phyloP scores from a whole-genome alignment of 2,113 vertebrate species.

The Syrrhaptes paradoxus region DNA sequence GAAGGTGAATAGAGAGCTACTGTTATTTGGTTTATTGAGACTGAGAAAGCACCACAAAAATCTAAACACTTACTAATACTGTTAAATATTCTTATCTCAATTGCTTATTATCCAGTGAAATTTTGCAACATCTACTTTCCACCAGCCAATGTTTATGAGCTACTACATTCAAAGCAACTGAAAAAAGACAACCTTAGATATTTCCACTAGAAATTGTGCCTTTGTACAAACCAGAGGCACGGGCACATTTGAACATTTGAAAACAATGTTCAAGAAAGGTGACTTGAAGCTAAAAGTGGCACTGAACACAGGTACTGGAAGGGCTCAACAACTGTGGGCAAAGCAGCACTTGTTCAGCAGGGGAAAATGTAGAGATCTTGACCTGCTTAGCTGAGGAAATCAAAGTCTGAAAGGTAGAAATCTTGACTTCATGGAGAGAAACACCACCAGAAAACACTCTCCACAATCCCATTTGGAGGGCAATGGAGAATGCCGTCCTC shows the following conservation, averaged over 20 bases:
- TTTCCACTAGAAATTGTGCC: neutral
- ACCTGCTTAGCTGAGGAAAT: neutral
- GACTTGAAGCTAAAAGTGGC: neutral
- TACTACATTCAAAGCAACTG: neutral
- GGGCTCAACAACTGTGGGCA: neutral
- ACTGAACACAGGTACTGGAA: neutral
- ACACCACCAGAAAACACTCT: neutral
- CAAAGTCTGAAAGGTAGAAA: neutral
- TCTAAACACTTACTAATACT: neutral
- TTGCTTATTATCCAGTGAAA: neutral
- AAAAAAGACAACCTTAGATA: neutral
- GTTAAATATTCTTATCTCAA: neutral
- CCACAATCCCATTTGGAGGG: neutral
- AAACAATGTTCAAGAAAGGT: rapidly evolving
- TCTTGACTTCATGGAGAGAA: neutral
- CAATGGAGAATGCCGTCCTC: rapidly evolving
- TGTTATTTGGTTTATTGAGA: neutral
- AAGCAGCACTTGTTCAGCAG: neutral
- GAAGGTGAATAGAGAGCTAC: neutral
- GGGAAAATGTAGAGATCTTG: neutral
- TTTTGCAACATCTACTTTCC: neutral
- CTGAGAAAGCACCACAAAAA: neutral
- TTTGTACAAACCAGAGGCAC: neutral
- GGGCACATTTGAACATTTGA: neutral
- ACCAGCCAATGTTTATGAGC: neutral